Evolutionary conservation across 2,888 invertebrate species (phyloP), one percentile per base, ranked within the genome.

Genomic region (Cheilosia urbana): DNA sequence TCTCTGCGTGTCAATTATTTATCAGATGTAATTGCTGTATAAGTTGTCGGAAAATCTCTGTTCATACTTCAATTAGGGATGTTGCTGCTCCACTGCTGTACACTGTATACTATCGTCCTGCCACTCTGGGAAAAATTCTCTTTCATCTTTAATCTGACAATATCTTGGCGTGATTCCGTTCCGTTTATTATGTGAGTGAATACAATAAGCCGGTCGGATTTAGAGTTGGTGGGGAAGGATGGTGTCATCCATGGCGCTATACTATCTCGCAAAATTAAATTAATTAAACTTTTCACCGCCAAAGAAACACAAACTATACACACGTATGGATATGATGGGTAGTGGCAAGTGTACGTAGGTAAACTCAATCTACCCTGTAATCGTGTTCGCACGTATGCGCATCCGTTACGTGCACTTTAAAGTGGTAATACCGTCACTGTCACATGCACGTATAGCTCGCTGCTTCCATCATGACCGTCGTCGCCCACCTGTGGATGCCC

Each of bases 101-200:
- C n/a, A n/a, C n/a, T n/a, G n/a, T n/a, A n/a, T n/a, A 40, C 45
- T 27, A 27, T 27, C 62, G 65, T 69, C 65, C 71, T 60, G 60
- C 40, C 53, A 71, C 65, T 62, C 57, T 53, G 65, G 30, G n/a
- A 60, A 62, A 58, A 63, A 68, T 63, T 71, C 72, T 62, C 85
- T 85, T 85, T 81, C 81, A 85, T 85, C 85, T 72, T 85, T 77
- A 77, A 77, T 85, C 85, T 68, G 71, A 81, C 76, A 85, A 85
- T 77, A 76, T 77, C 80, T 77, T 77, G 76, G 76, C 80, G 66
- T 85, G 66, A 77, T 85, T 81, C 71, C 19, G 72, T 81, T 66
- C 47, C 73, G 78, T 83, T 84, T 79, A 73, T 80, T 71, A 68
- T 69, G 75, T 63, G 63, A 60, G 62, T 21, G 71, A 24, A 68